Evolutionary conservation across 2,113 vertebrate species (phyloP).

Genomic region (Cervus canadensis): DNA sequence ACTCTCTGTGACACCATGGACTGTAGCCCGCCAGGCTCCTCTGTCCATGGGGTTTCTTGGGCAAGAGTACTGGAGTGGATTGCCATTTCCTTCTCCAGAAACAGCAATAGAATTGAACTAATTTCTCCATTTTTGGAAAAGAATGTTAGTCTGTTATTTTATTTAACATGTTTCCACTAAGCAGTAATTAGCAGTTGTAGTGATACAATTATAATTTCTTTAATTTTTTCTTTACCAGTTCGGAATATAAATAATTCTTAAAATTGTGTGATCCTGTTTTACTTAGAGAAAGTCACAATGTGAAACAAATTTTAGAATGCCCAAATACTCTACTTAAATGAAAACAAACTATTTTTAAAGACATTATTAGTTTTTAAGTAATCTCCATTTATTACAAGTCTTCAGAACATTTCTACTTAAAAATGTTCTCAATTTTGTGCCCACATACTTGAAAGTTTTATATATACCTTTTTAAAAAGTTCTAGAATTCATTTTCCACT

Average conservation of each 20-base stretch:
- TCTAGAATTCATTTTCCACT: neutral
- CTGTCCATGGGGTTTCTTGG: neutral
- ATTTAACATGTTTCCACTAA: neutral
- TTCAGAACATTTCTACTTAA: neutral
- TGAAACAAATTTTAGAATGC: constrained; percentile 1
- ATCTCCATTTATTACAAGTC: neutral
- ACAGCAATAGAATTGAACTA: neutral
- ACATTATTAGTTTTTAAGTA: neutral
- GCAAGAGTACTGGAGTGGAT: neutral
- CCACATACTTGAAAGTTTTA: neutral
- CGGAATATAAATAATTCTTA: neutral
- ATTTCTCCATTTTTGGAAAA: neutral
- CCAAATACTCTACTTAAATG: neutral
- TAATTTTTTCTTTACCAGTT: neutral
- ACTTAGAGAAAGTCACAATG: neutral
- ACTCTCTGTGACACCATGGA: neutral
- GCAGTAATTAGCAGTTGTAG: neutral
- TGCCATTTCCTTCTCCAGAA: neutral
- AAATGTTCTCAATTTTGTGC: neutral
- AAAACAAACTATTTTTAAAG: neutral
- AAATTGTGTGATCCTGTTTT: neutral
- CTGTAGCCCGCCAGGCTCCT: neutral
- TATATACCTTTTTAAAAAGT: neutral
- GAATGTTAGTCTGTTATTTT: neutral
- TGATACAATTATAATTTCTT: neutral